Base-by-base conservation (phyloP, 2,888 invertebrate genomes). In the Drosophila acutilabella region DNA sequence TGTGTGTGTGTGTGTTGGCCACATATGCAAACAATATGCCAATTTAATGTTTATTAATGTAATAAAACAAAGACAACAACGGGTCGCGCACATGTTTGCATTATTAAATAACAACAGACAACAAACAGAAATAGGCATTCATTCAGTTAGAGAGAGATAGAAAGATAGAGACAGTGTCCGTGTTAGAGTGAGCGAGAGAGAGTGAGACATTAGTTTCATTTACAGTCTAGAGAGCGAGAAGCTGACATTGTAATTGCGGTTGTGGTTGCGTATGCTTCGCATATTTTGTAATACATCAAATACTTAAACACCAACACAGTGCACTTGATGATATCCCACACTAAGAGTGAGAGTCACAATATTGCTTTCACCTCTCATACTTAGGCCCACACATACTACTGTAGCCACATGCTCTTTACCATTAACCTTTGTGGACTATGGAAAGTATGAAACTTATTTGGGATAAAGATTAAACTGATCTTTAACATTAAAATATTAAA, bases 211-310 rank as follows among this genome's bases (percentile, higher is more conserved):
- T 74, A 81, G 74, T 47, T 44, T 20, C 61, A 30, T 45, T 45
- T 38, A 2, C 45, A n/a, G 26, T 18, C 18, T 2, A 6, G 2
- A 14, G 40, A 14, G 18, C 26, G 53, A 56, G 54, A 69, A 75
- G 67, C 86, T 81, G 89, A 84, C 78, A 83, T 88, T 88, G 89
- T 81, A 88, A 83, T 83, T 84, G 83, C 78, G 70, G 79, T 73
- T 75, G 72, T 54, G 84, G 68, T 70, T 74, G 74, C 74, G 84
- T 71, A 52, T 67, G 65, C 67, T 58, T 65, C 58, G 61, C 64
- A 30, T 78, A 78, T 81, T 84, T 81, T 75, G 85, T 74, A 89
- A 84, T 89, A 84, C 83, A 87, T 89, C 89, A 89, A 87, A 65
- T 73, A 71, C 83, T 83, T 87, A 76, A 86, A 86, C 65, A 71